phyloP scores from a whole-genome alignment of 2,797 vertebrate genomes.

The Amblyraja radiata region DNA sequence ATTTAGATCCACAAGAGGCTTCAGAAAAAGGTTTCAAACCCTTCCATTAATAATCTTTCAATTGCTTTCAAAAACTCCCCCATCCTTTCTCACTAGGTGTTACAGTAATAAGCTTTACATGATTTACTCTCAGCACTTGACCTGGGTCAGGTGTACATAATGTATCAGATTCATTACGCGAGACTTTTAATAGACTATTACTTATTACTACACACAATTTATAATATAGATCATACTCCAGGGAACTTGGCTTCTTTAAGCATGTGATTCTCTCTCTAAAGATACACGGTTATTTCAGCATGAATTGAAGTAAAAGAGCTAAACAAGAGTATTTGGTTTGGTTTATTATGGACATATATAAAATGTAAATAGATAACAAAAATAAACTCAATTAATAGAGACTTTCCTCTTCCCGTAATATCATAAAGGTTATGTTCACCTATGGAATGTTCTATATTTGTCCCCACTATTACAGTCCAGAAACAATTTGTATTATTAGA shows the following conservation, averaged over 20 bases:
- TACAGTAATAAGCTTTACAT: slow-evolving; percentile 90
- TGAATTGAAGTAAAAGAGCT: slow-evolving; percentile 72
- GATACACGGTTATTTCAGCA: slow-evolving; percentile 75
- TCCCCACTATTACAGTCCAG: not conserved
- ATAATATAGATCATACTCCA: slow-evolving; percentile 83
- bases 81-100: slow-evolving; percentile 49
- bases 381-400: not conserved
- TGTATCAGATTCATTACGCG: slow-evolving; percentile 90
- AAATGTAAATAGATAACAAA: not conserved
- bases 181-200: slow-evolving; percentile 75
- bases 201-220: slow-evolving; percentile 97
- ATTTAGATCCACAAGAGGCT: slow-evolving; percentile 79
- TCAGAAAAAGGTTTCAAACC: slow-evolving; percentile 54
- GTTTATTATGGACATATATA: slow-evolving; percentile 64
- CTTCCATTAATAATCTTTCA: slow-evolving; percentile 80
- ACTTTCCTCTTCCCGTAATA: not conserved
- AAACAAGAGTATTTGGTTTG: slow-evolving; percentile 68
- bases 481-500: not conserved
- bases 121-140: slow-evolving; percentile 86
- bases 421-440: not conserved
- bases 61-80: not conserved
- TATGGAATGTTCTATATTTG: not conserved
- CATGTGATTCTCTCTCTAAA: slow-evolving; percentile 74
- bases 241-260: slow-evolving; percentile 71
- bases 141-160: slow-evolving; percentile 86